Conservation (phyloP, 2,888 invertebrate genomes). For the Luperina nickerlii region DNA sequence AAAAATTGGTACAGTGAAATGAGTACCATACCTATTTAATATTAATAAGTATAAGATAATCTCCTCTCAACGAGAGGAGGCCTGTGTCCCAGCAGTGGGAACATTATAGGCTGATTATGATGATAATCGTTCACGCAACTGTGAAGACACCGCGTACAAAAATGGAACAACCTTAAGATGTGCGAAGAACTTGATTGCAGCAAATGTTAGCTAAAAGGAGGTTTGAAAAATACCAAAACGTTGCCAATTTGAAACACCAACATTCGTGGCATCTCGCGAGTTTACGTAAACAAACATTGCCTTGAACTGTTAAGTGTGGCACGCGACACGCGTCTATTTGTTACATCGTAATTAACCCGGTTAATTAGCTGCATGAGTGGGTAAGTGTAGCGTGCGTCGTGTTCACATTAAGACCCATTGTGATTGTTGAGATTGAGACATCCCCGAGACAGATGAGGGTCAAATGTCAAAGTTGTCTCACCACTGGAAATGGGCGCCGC, state of each 20-base stretch:
- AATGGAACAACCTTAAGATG: constrained; percentile 6
- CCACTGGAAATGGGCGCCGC: constrained; percentile 9
- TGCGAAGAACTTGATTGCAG: constrained; percentile 30
- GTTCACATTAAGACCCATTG: constrained; percentile 65
- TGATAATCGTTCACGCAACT: constrained; percentile 3
- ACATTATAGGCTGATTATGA: no score
- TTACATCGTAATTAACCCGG: constrained; percentile 70
- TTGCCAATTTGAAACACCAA: constrained; percentile 38
- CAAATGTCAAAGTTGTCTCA: constrained; percentile 66
- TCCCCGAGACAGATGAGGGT: constrained; percentile 61
- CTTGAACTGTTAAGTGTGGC: constrained; percentile 71
- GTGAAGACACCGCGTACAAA: background rate
- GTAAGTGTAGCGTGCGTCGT: constrained; percentile 65
- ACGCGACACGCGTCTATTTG: constrained; percentile 69
- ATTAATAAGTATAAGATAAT: constrained; percentile 20
- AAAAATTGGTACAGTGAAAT: background rate
- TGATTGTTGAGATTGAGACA: constrained; percentile 67
- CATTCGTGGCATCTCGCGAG: constrained; percentile 21
- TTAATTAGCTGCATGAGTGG: constrained; percentile 71
- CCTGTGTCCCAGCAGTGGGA: no score
- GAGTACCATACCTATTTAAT: constrained; percentile 5
- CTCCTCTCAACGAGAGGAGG: no score
- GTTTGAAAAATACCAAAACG: constrained; percentile 1
- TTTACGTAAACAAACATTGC: constrained; percentile 75
- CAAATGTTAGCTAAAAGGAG: constrained; percentile 10